These are phyloP conservation scores for Theocolax elegans DNA, from an alignment of 1,140 invertebrate genomes.

Conservation along the genomic window DNA sequence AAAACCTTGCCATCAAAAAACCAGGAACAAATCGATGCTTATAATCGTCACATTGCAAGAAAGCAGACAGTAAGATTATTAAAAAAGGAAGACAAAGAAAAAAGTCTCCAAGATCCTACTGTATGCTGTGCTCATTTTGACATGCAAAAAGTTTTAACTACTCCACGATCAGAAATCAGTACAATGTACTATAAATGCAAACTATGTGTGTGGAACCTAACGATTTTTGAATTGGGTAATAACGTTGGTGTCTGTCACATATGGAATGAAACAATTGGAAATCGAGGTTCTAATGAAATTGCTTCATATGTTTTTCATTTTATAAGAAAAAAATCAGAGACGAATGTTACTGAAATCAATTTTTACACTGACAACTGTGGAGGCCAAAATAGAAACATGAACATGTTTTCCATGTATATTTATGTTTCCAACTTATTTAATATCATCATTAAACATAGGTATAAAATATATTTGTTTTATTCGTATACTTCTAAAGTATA, in stretches of 20 bases:
- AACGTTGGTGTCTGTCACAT: neutral
- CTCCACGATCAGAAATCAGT: neutral
- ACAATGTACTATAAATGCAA: slow-evolving; percentile 28
- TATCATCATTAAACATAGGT: slow-evolving; percentile 1
- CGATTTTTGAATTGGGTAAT: slow-evolving; percentile 6
- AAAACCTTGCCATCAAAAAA: neutral
- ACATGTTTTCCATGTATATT: slow-evolving; percentile 5
- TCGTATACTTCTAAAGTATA: no score
- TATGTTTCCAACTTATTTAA: neutral
- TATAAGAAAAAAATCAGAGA: neutral
- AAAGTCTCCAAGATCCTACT: neutral
- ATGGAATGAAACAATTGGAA: slow-evolving; percentile 22
- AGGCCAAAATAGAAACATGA: slow-evolving; percentile 14
- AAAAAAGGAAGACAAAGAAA: slow-evolving; percentile 3
- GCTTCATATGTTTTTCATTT: slow-evolving; percentile 4
- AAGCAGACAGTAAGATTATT: neutral
- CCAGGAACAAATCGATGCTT: neutral
- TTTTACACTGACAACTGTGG: slow-evolving; percentile 17
- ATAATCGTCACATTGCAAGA: neutral
- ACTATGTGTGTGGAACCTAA: slow-evolving; percentile 27
- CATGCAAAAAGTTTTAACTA: slow-evolving; percentile 26
- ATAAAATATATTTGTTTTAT: neutral
- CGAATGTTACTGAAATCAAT: neutral
- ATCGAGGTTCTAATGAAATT: slow-evolving; percentile 17
- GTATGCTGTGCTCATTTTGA: slow-evolving; percentile 8